Percentiles rank a stretch among this genome's conserved stretches.
These are phyloP conservation scores for Pyxicephalus adspersus DNA, from an alignment of 2,113 vertebrate genomes.

Conservation along the genomic window DNA sequence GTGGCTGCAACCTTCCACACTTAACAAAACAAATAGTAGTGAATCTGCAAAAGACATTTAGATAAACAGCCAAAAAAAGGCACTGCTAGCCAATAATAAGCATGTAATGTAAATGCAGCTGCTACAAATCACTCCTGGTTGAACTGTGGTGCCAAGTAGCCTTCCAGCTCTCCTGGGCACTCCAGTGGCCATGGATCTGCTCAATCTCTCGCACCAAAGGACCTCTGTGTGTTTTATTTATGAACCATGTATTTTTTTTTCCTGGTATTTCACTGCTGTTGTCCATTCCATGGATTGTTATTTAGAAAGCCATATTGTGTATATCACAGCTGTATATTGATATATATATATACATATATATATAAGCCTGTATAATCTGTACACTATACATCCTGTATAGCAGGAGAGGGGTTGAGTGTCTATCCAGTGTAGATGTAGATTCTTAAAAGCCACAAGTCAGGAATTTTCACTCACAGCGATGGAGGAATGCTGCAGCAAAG, in stretches of 20 bases:
- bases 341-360: constrained; percentile 50
- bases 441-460: constrained; percentile 8
- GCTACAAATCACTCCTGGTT: constrained; percentile 23
- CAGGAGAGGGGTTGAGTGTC: constrained; percentile 37
- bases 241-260: background rate
- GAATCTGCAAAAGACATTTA: background rate
- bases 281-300: constrained; percentile 41
- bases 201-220: constrained; percentile 30
- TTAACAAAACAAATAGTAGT: background rate
- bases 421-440: constrained; percentile 13
- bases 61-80: background rate
- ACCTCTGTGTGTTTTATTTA: constrained; percentile 26
- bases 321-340: constrained; percentile 55
- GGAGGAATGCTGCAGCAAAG: constrained; percentile 30
- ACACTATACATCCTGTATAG: constrained; percentile 45
- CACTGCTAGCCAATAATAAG: constrained; percentile 6
- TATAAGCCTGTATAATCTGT: constrained; percentile 52
- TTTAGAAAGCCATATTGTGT: constrained; percentile 57
- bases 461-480: background rate
- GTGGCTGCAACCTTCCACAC: background rate
- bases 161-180: background rate
- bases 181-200: background rate
- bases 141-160: constrained; percentile 18
- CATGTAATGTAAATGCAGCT: constrained; percentile 18
- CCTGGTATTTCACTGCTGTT: constrained; percentile 18